Conservation (phyloP, 2,888 invertebrate species). For the Rhamphomyia laevipes region DNA sequence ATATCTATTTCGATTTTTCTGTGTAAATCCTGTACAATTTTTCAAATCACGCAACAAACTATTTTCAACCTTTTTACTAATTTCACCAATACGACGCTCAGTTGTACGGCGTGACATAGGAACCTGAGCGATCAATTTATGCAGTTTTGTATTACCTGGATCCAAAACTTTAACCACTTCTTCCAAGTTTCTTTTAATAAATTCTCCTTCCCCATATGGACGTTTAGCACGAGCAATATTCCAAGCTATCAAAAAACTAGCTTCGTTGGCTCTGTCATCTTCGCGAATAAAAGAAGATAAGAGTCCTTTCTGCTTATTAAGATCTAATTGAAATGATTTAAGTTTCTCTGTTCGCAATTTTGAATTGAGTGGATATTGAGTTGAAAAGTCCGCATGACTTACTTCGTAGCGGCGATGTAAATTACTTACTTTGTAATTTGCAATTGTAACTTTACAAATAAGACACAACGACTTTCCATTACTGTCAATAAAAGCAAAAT, state of each 20-base stretch:
- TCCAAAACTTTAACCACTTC: conserved; percentile 5
- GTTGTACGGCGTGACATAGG: conserved; percentile 1
- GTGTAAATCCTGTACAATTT: too few species aligned
- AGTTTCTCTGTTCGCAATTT: too few species aligned
- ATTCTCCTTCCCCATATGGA: conserved; percentile 5
- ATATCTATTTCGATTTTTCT: too few species aligned
- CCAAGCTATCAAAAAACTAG: conserved; percentile 4
- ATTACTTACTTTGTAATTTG: conserved; percentile 5
- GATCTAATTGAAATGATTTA: too few species aligned
- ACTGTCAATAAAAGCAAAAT: conserved; percentile 6
- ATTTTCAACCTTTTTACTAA: not conserved
- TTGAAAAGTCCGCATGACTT: conserved; percentile 3
- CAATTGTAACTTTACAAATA: conserved; percentile 3
- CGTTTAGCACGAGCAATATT: conserved; percentile 7
- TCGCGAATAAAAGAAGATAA: too few species aligned
- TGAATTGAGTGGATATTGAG: conserved; percentile 1
- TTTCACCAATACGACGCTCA: conserved; percentile 4
- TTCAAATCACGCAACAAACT: conserved; percentile 2
- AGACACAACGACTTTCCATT: conserved; percentile 4
- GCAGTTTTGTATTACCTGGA: conserved; percentile 7
- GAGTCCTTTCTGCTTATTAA: too few species aligned
- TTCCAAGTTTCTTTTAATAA: conserved; percentile 7
- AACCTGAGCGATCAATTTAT: conserved; percentile 2
- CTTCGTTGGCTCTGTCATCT: not conserved
- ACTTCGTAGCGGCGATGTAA: conserved; percentile 5